phyloP scores from a whole-genome alignment of 2,113 vertebrate species.

The Corapipo altera region DNA sequence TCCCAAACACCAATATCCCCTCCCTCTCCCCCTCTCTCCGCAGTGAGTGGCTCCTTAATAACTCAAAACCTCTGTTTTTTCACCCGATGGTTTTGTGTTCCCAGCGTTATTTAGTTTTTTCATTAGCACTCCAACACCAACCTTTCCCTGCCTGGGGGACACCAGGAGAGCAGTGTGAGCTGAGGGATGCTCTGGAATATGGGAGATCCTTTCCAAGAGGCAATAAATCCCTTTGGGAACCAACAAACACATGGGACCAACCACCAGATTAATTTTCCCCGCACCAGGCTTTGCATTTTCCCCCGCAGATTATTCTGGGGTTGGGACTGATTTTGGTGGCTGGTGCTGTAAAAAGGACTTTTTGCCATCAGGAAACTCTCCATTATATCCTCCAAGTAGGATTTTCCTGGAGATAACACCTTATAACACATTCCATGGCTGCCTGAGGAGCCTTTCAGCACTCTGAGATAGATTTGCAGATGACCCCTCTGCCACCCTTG shows the following conservation, averaged over 20 bases:
- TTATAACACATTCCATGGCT: too few relatives aligned
- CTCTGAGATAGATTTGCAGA: background rate
- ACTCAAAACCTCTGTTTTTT: constrained; percentile 71
- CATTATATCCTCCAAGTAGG: accelerated
- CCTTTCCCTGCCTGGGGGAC: background rate
- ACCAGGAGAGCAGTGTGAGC: background rate
- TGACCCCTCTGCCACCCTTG: background rate
- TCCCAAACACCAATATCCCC: constrained; percentile 72
- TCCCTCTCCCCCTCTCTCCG: constrained; percentile 58
- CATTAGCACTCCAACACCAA: constrained; percentile 61
- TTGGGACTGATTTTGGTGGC: background rate
- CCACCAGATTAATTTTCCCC: background rate
- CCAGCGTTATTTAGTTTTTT: constrained; percentile 74
- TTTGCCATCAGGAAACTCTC: background rate
- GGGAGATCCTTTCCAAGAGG: background rate
- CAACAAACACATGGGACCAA: background rate
- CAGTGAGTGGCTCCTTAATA: constrained; percentile 68
- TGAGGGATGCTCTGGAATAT: background rate
- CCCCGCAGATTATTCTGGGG: background rate
- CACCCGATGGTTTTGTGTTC: constrained; percentile 55
- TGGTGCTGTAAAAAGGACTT: background rate
- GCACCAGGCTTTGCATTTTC: background rate
- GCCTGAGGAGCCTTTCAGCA: accelerated
- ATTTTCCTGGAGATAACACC: background rate
- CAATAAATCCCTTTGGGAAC: constrained; percentile 16